These are phyloP conservation scores for Stenodema calcarata DNA, from an alignment of 2,888 invertebrate species.

Conservation along the genomic window DNA sequence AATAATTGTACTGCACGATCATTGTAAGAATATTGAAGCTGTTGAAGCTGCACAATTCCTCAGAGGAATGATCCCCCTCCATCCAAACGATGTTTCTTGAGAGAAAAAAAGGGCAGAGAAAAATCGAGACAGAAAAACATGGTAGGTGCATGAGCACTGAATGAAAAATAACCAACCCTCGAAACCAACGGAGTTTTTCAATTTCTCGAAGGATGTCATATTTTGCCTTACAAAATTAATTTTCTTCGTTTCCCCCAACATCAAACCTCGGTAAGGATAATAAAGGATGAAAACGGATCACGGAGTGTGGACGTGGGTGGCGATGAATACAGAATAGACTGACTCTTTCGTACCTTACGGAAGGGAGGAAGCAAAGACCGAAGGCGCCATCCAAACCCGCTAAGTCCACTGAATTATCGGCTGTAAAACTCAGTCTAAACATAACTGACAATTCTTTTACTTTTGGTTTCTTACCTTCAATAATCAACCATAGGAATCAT, in stretches of 20 bases:
- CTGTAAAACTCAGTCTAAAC: no score
- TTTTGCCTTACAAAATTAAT: not conserved
- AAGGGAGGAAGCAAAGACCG: not conserved
- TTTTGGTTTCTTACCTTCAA: no score
- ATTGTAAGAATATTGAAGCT: not conserved
- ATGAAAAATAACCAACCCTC: not conserved
- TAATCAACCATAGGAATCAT: no score
- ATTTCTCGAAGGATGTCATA: not conserved
- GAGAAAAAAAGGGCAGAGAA: no score
- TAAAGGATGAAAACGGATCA: constrained; percentile 26
- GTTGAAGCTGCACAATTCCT: no score
- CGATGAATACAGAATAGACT: constrained; percentile 22
- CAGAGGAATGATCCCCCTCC: no score
- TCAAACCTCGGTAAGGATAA: constrained; percentile 1
- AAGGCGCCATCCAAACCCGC: no score
- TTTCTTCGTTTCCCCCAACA: not conserved
- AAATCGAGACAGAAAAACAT: no score
- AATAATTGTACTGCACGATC: not conserved
- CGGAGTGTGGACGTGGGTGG: not conserved
- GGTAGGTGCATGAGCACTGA: not conserved
- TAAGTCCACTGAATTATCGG: no score
- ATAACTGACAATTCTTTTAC: no score
- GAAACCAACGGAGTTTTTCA: not conserved
- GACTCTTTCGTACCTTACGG: not conserved
- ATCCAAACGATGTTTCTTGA: no score